Evolutionary conservation across 1,140 invertebrate species (phyloP), one percentile per base, ranked within the genome.

Genomic region (Apis cerana): DNA sequence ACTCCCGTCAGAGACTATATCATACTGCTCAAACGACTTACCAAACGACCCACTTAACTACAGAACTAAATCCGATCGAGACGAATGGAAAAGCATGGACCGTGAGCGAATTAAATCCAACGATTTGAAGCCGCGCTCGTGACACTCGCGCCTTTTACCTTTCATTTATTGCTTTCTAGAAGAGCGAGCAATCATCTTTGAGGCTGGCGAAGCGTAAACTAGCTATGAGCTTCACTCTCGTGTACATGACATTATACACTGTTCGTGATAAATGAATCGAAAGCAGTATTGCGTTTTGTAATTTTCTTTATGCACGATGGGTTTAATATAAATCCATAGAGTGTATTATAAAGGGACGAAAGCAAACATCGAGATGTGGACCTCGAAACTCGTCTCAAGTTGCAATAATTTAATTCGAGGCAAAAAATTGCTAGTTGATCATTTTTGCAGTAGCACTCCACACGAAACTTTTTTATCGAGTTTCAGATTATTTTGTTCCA

Each of bases 151-250:
- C 3, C 27, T 67, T 67, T 68, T 33, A 23, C 12, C n/a, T 19
- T 64, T 58, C 52, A 19, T 77, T 68, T 67, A 68, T 58, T 77
- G 27, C 27, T 23, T 58, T 77, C 64, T 77, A 33, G 19, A 50
- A 77, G 64, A 77, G 64, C 17, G 64, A 58, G n/a, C 62, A 68
- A 68, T 67, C 52, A 33, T 27, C 27, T 27, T 17, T 12, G 15
- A 2, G 0, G 21, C 21, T 19, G 52, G 21, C 43, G 33, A 27
- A 58, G 27, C 75, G 64, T 67, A 48, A 67, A 74, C 59, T 13
- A 54, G 12, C 52, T 17, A 27, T 21, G 62, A 48, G 75, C n/a
- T 48, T 56, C 33, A 23, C 62, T 54, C 11, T 23, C 23, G 13
- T 13, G 50, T 0, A 27, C 61, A n/a, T 27, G n/a, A 23, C 67